Conservation (phyloP, 2,888 invertebrate genomes). For the Acanthosepion pharaonis region DNA sequence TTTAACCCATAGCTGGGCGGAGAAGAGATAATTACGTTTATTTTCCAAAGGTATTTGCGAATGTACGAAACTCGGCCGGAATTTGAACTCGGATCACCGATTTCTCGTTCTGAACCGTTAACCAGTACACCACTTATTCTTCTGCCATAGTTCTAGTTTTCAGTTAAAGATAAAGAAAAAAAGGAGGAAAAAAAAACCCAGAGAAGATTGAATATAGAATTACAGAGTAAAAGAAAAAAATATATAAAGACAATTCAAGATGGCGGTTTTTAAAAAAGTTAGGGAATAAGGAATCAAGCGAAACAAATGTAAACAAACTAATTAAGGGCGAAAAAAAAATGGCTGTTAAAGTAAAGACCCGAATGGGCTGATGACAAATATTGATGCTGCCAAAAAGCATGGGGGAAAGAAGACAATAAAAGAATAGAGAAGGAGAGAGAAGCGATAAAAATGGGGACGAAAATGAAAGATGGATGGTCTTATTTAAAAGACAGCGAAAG, state of each 20-base stretch:
- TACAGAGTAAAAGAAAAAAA: not conserved
- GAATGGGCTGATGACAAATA: conserved; percentile 11
- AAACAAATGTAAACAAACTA: not conserved
- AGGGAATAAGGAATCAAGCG: not conserved
- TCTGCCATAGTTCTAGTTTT: too few relatives aligned
- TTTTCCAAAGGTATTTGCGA: too few relatives aligned
- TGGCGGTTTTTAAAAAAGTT: not conserved
- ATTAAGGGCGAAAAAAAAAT: not conserved
- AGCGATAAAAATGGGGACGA: not conserved
- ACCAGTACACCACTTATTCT: too few relatives aligned
- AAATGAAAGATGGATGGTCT: not conserved
- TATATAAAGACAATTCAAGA: not conserved
- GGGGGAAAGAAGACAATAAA: not conserved
- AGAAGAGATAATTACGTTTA: too few relatives aligned
- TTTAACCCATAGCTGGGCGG: too few relatives aligned
- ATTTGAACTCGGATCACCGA: too few relatives aligned
- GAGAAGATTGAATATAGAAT: not conserved
- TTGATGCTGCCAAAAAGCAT: not conserved
- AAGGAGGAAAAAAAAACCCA: not conserved
- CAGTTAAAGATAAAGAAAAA: not conserved
- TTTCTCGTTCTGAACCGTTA: too few relatives aligned
- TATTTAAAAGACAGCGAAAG: not conserved
- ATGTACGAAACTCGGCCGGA: too few relatives aligned
- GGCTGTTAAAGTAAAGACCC: not conserved
- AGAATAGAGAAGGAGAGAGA: not conserved